Evolutionary conservation across 37 sponge, comb jelly and placozoan species (phyloP).

Genomic region (Ephydatia muelleri): DNA sequence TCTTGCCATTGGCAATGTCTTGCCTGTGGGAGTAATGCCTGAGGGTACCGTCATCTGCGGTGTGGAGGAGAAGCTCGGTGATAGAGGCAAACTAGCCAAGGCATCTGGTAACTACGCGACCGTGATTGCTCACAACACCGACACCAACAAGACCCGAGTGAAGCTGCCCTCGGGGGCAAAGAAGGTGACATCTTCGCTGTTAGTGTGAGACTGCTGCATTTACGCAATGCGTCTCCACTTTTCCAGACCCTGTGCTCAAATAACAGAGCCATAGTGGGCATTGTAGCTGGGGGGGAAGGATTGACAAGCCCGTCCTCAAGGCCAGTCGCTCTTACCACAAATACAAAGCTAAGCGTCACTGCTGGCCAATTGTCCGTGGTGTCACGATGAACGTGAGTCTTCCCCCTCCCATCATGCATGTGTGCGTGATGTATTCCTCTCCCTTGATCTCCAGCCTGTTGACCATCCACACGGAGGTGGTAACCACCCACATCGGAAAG

Average conservation of each 20-base stretch:
- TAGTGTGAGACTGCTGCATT: no score
- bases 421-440: background rate
- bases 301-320: constrained; percentile 97
- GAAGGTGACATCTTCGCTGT: no score
- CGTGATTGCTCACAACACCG: constrained; percentile 93
- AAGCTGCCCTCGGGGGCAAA: constrained; percentile 97
- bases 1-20: constrained; percentile 91
- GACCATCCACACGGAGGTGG: constrained; percentile 99
- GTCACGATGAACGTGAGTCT: constrained; percentile 97
- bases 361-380: constrained; percentile 98
- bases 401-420: no score
- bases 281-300: constrained; percentile 97
- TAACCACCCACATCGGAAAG: constrained; percentile 99
- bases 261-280: constrained; percentile 89
- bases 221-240: background rate
- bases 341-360: constrained; percentile 99
- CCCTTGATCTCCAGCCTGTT: constrained; percentile 80
- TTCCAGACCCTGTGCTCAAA: constrained; percentile 59
- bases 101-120: constrained; percentile 97
- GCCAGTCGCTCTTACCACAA: constrained; percentile 98
- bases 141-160: constrained; percentile 83
- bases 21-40: constrained; percentile 88
- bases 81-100: constrained; percentile 92
- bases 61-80: constrained; percentile 95
- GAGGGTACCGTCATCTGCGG: constrained; percentile 96